phyloP scores from a whole-genome alignment of 2,797 vertebrate species.

The Cossypha niveicapilla region DNA sequence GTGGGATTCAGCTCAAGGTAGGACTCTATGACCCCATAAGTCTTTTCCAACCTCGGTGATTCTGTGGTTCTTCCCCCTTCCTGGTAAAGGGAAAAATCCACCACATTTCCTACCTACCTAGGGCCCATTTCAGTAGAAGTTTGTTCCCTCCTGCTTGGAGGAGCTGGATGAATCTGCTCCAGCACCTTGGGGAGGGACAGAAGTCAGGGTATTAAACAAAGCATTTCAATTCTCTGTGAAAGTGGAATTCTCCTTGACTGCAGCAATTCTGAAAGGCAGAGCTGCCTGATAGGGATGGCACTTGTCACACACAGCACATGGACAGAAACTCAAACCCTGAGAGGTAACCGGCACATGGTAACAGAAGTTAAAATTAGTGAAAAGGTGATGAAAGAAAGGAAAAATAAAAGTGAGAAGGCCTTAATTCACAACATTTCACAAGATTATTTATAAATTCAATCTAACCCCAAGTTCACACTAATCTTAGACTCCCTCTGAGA shows the following conservation, averaged over 20 bases:
- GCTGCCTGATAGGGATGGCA: background rate
- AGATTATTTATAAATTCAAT: background rate
- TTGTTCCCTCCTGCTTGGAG: background rate
- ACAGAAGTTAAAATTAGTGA: background rate
- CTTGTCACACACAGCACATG: rapidly evolving
- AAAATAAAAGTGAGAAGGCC: background rate
- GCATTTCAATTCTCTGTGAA: background rate
- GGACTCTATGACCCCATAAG: too few species aligned
- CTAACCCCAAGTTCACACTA: background rate
- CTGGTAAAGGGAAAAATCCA: background rate
- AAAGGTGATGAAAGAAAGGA: background rate
- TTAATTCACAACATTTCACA: background rate
- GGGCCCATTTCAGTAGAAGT: background rate
- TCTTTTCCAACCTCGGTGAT: background rate
- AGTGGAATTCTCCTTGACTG: background rate
- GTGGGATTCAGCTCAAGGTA: background rate
- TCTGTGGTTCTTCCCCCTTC: background rate
- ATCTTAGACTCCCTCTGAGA: background rate
- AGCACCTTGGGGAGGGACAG: background rate
- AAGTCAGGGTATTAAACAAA: background rate
- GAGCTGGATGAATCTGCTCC: background rate
- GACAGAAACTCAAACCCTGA: background rate
- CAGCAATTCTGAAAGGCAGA: background rate
- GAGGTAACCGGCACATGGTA: background rate
- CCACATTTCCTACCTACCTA: background rate